Evolutionary conservation across 1,140 invertebrate genomes (phyloP).

Genomic region (Calycopis cecrops): DNA sequence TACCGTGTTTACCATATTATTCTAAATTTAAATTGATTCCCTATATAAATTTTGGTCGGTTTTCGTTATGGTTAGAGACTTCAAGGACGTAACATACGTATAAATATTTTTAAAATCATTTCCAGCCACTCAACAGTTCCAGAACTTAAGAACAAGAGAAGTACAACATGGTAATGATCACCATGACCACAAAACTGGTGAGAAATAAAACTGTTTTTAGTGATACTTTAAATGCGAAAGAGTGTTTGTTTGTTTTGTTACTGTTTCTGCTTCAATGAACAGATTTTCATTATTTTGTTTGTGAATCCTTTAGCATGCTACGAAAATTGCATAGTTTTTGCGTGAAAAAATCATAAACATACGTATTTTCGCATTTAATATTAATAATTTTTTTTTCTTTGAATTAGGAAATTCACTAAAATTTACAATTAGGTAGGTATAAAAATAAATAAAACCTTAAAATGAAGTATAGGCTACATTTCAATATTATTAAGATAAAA

Average conservation of each 20-base stretch:
- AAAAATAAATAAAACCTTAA: no score
- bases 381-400: no score
- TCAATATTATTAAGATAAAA: no score
- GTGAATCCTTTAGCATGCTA: no score
- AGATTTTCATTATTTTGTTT: no score
- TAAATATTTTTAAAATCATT: conserved; percentile 42
- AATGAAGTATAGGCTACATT: no score
- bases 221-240: neutral
- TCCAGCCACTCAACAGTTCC: neutral
- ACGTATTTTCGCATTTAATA: no score
- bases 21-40: conserved; percentile 63
- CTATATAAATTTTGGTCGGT: conserved; percentile 50
- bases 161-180: neutral
- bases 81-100: conserved; percentile 52
- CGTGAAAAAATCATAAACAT: no score
- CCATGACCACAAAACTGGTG: conserved; percentile 61
- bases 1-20: conserved; percentile 44
- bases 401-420: no score
- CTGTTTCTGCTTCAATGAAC: no score
- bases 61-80: conserved; percentile 49
- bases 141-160: conserved; percentile 16
- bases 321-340: no score
- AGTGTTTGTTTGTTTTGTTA: neutral
- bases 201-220: conserved; percentile 29
- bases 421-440: no score